Conservation (phyloP, 2,797 vertebrate species). For the Euphonia xanthogaster region DNA sequence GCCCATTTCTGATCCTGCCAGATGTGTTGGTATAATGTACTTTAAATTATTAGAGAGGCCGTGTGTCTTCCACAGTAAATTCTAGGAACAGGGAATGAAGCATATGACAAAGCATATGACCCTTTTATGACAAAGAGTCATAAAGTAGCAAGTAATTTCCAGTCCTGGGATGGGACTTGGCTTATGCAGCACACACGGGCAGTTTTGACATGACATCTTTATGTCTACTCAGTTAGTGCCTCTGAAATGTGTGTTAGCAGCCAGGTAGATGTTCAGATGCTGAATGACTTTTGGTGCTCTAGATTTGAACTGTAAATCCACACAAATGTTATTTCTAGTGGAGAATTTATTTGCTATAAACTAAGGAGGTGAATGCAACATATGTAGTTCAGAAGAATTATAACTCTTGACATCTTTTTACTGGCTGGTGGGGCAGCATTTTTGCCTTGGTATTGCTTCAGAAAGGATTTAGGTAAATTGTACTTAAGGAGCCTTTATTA, state of each 20-base stretch:
- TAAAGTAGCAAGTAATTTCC: neutral
- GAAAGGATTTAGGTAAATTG: neutral
- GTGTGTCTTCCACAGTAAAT: neutral
- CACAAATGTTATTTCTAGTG: neutral
- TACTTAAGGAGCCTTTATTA: neutral
- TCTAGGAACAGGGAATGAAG: neutral
- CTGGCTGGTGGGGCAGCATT: neutral
- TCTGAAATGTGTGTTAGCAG: neutral
- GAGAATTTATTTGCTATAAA: neutral
- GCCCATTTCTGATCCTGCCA: neutral
- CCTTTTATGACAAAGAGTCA: neutral
- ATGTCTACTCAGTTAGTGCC: neutral
- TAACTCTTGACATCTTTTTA: neutral
- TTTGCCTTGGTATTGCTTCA: neutral
- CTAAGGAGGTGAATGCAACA: neutral
- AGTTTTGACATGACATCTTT: conserved; percentile 9
- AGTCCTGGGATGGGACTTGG: neutral
- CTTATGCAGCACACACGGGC: neutral
- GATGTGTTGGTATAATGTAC: neutral
- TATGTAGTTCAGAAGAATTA: neutral
- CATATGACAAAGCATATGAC: neutral
- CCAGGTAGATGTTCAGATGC: neutral
- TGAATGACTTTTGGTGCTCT: neutral
- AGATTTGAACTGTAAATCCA: neutral
- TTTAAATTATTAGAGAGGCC: neutral